Evolutionary conservation across 1,140 invertebrate species (phyloP), one percentile per base, ranked within the genome.

Genomic region (Bombus confusus): DNA sequence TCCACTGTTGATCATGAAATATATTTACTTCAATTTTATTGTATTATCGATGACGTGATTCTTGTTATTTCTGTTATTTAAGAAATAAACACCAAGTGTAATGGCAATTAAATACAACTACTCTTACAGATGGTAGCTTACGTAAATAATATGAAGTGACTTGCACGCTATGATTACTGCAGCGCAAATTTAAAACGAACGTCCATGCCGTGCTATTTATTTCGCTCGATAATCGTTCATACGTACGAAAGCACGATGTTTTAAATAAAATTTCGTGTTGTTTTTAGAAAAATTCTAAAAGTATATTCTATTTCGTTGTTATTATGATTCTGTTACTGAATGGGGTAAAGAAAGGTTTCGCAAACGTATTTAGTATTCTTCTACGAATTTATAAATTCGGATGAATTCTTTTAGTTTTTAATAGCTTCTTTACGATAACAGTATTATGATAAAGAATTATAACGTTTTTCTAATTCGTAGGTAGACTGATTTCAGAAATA

Each of bases 131-230:
- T 68, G 47, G 25, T 4, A 28, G 37, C 64, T 83, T 78, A 83
- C 47, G 81, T 83, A 83, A 83, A 83, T 37, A 57, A 83, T 83
- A 69, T 69, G 62, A 71, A 78, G 69, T 83, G 74, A 78, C 81
- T 77, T 68, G 81, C 81, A 83, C 22, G 64, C 73, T 75, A 78
- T 78, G 64, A 83, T 83, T 77, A 78, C 47, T 69, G 74, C 73
- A 15, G 74, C 73, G 43, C 64, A 69, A 83, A 75, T 66, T 75
- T 83, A 15, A 83, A 57, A 41, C 22, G 72, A 66, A 75, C 59
- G 25, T 64, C 28, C 47, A 73, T 62, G 62, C 25, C 39, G 28
- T 83, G 34, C 28, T 76, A 83, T 83, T 83, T 62, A 76, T 83
- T 76, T 76, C 62, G 73, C 62, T 83, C 43, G 43, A 83, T 83